phyloP scores from a whole-genome alignment of 2,888 invertebrate species.

The Habrosyne pyritoides region DNA sequence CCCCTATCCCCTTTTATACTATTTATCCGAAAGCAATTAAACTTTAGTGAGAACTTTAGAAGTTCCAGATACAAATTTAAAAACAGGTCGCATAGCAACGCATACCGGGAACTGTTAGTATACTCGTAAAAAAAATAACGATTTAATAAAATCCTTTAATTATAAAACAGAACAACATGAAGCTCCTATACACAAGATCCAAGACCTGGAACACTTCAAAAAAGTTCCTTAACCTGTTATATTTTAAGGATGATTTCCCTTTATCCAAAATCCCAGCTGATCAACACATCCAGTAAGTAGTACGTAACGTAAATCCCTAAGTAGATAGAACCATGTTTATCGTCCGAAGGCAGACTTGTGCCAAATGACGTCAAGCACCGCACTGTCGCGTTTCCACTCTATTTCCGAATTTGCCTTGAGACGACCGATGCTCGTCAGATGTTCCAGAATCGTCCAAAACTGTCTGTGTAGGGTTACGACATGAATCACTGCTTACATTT shows the following conservation, averaged over 20 bases:
- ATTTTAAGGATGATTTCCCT: not conserved
- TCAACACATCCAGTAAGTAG: not conserved
- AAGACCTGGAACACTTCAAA: too few species aligned
- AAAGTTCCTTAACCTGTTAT: too few species aligned
- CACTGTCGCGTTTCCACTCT: conserved; percentile 33
- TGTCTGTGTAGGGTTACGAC: not conserved
- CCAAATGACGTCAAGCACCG: conserved; percentile 45
- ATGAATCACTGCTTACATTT: not conserved
- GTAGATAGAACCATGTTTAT: conserved; percentile 28
- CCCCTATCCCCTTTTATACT: too few species aligned
- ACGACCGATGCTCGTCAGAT: conserved; percentile 27
- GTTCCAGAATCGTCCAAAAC: conserved; percentile 23
- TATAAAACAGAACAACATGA: too few species aligned
- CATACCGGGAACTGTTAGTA: too few species aligned
- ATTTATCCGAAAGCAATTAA: too few species aligned
- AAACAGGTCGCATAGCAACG: too few species aligned
- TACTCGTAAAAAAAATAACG: too few species aligned
- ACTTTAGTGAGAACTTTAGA: too few species aligned
- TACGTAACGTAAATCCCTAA: not conserved
- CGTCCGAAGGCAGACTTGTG: conserved; percentile 33
- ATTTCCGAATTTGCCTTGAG: conserved; percentile 48
- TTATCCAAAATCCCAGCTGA: not conserved
- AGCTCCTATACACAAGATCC: too few species aligned
- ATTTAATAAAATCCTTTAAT: too few species aligned
- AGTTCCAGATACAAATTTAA: too few species aligned